These are phyloP conservation scores for Phortica variegata DNA, from an alignment of 1,140 invertebrate genomes.

Conservation along the genomic window DNA sequence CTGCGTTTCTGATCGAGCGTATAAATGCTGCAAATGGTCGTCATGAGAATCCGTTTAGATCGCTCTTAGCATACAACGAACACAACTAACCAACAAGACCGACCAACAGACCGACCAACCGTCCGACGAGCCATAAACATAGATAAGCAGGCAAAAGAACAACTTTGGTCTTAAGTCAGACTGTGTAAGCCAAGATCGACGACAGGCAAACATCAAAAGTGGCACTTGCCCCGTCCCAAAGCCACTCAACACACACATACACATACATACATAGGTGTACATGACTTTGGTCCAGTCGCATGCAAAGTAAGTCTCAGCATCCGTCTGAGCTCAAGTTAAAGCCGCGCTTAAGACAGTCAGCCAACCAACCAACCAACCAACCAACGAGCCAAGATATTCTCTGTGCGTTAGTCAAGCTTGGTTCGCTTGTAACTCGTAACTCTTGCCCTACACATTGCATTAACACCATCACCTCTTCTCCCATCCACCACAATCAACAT, in stretches of 20 bases:
- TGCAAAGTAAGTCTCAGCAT: no score
- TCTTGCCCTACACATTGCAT: slow-evolving; percentile 1
- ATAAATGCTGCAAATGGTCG: slow-evolving; percentile 18
- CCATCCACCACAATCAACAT: neutral
- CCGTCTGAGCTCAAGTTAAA: no score
- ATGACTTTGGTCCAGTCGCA: no score
- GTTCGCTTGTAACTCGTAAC: slow-evolving; percentile 1
- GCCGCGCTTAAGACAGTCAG: no score
- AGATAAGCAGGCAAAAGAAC: neutral
- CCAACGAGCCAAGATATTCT: no score
- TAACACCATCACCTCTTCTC: no score
- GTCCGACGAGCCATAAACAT: no score
- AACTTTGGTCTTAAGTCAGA: neutral
- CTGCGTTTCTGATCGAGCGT: slow-evolving; percentile 31
- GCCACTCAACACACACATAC: neutral
- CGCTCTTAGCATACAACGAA: no score
- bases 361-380: no score
- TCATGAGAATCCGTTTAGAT: neutral
- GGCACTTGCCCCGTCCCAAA: neutral
- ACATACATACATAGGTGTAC: neutral
- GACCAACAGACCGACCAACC: no score
- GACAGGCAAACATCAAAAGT: slow-evolving; percentile 2
- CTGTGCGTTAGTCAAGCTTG: no score
- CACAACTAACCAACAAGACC: no score
- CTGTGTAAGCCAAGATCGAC: neutral